A percentile compares a stretch with the other conserved stretches of the same genome.
These are phyloP conservation scores for Aethes cnicana DNA, from an alignment of 2,888 invertebrate genomes.

Conservation along the genomic window DNA sequence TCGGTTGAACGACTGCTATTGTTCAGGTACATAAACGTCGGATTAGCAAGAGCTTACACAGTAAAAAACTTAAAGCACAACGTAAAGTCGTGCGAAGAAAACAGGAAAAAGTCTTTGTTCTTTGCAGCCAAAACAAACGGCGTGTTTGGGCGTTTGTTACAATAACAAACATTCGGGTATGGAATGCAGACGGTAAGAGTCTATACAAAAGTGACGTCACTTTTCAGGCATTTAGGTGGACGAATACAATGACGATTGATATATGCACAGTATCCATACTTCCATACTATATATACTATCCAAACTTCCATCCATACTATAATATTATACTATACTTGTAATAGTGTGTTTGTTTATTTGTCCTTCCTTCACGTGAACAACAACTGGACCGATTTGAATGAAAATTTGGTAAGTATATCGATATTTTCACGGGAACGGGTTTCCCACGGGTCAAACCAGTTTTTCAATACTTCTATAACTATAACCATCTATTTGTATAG, in stretches of 20 bases:
- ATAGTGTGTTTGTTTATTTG: too few species aligned
- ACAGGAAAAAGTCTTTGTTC: conserved; percentile 73
- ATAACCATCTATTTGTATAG: too few species aligned
- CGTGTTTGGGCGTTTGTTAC: conserved; percentile 69
- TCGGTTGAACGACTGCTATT: conserved; percentile 47
- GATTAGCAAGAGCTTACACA: conserved; percentile 51
- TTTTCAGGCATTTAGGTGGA: conserved; percentile 7
- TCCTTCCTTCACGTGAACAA: too few species aligned
- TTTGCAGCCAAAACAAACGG: conserved; percentile 74
- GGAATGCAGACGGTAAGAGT: conserved; percentile 31
- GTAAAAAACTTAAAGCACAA: conserved; percentile 66
- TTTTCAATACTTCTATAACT: too few species aligned
- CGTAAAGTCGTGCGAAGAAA: conserved; percentile 56
- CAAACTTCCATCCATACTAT: too few species aligned
- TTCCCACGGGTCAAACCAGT: too few species aligned
- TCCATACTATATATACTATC: background rate
- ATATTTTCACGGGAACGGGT: too few species aligned
- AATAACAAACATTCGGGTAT: conserved; percentile 69
- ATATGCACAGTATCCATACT: background rate
- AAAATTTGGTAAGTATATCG: too few species aligned
- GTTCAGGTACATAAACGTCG: conserved; percentile 52
- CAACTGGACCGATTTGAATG: too few species aligned
- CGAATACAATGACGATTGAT: conserved; percentile 8
- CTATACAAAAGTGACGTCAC: background rate
- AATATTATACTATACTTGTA: too few species aligned